These are phyloP conservation scores for Antheraea pernyi DNA, from an alignment of 1,140 invertebrate genomes.

Conservation along the genomic window DNA sequence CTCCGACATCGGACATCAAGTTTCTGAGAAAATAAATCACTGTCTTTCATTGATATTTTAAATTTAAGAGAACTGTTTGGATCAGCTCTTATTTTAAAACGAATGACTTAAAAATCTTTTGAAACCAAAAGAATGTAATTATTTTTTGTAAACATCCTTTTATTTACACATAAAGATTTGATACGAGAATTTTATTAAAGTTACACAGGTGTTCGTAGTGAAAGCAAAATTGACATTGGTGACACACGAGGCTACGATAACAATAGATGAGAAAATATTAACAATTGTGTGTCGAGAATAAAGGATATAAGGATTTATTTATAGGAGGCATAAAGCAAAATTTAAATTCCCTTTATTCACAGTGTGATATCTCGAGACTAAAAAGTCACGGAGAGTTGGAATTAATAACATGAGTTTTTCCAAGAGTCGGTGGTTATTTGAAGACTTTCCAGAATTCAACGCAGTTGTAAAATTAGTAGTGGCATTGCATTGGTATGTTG, in stretches of 20 bases:
- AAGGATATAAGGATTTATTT: conserved; percentile 8
- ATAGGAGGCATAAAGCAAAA: neutral
- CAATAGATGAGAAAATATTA: conserved; percentile 10
- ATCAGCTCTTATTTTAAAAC: neutral
- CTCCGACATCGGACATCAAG: conserved; percentile 36
- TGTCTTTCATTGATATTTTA: neutral
- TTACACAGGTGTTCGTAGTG: neutral
- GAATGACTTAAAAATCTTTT: neutral
- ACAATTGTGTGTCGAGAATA: conserved; percentile 5
- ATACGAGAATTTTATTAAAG: neutral
- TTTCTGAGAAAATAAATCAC: conserved; percentile 41
- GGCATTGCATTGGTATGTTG: no score
- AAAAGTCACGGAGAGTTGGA: neutral
- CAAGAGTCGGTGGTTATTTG: no score
- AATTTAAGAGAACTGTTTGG: neutral
- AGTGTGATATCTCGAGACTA: neutral
- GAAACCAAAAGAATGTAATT: neutral
- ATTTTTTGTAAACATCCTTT: neutral
- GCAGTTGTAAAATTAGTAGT: no score
- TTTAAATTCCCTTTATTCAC: neutral
- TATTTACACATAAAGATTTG: neutral
- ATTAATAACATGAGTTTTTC: no score
- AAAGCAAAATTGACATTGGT: neutral
- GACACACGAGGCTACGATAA: neutral
- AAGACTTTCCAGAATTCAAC: no score